phyloP scores from a whole-genome alignment of 2,888 invertebrate species.

The Alentia gelatinosa region DNA sequence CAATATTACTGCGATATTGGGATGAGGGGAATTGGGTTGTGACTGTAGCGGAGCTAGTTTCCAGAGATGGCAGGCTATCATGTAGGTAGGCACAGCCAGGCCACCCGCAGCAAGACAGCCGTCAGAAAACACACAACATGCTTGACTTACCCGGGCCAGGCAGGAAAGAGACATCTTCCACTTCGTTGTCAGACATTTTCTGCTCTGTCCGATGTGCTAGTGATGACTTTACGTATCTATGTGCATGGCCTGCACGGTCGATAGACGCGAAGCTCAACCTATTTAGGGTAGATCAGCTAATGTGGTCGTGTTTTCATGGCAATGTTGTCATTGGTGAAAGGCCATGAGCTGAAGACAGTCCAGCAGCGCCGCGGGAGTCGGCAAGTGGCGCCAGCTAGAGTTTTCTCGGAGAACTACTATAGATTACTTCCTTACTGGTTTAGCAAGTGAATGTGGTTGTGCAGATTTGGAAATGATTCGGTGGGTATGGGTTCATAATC shows the following conservation, averaged over 20 bases:
- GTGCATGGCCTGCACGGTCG: not conserved
- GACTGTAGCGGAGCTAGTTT: too few species aligned
- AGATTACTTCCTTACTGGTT: too few species aligned
- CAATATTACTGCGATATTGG: too few species aligned
- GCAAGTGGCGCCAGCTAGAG: too few species aligned
- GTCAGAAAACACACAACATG: not conserved
- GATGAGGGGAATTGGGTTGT: too few species aligned
- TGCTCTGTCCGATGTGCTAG: not conserved
- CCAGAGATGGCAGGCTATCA: too few species aligned
- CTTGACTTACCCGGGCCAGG: constrained; percentile 52
- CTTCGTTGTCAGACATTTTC: constrained; percentile 55
- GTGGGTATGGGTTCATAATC: too few species aligned
- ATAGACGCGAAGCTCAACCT: not conserved
- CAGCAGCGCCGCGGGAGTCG: too few species aligned
- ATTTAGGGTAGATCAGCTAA: not conserved
- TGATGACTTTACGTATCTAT: not conserved
- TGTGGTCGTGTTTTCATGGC: constrained; percentile 6
- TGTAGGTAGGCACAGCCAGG: too few species aligned
- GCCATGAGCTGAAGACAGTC: not conserved
- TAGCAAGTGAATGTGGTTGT: too few species aligned
- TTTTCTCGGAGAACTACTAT: too few species aligned
- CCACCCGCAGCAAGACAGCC: not conserved
- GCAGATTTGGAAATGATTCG: too few species aligned
- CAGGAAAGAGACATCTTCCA: constrained; percentile 55
- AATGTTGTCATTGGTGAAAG: constrained; percentile 30